Conservation (phyloP, 2,888 invertebrate genomes). For the Xestia sexstrigata region DNA sequence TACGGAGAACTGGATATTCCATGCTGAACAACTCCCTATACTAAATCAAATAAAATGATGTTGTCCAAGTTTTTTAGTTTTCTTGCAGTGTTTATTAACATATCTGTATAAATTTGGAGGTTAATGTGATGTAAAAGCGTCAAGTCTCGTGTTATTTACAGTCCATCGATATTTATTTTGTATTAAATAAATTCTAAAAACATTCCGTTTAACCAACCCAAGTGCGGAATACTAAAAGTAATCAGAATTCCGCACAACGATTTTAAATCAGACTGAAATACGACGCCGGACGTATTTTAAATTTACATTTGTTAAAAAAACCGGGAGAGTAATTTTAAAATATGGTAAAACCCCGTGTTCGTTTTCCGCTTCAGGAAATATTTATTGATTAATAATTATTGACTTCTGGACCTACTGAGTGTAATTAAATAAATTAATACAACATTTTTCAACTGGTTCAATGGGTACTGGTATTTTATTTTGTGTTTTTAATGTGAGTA, state of each 20-base stretch:
- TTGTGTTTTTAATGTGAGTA: conserved; percentile 6
- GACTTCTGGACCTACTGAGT: conserved; percentile 21
- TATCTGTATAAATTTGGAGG: not conserved
- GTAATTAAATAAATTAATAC: conserved; percentile 36
- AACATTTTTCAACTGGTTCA: conserved; percentile 1
- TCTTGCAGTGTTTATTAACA: not conserved
- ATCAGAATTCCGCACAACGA: conserved; percentile 59
- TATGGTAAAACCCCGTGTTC: conserved; percentile 39
- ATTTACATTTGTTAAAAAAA: conserved; percentile 65
- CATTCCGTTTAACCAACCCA: not conserved
- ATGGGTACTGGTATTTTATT: not conserved
- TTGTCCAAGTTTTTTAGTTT: not conserved
- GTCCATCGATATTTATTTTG: not conserved
- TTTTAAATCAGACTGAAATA: conserved; percentile 69
- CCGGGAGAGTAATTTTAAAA: conserved; percentile 52
- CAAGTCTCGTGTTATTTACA: not conserved
- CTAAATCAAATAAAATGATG: not conserved
- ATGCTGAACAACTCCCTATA: not conserved
- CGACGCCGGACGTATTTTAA: conserved; percentile 58
- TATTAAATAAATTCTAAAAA: conserved; percentile 13
- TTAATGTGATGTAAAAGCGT: not conserved
- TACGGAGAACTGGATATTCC: not conserved
- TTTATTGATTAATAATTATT: conserved; percentile 61
- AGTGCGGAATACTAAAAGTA: conserved; percentile 57
- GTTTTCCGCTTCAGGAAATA: conserved; percentile 28